A percentile compares a stretch with the other conserved stretches of the same genome.
These are phyloP conservation scores for Eurytoma californica DNA, from an alignment of 2,888 invertebrate genomes.

Conservation along the genomic window DNA sequence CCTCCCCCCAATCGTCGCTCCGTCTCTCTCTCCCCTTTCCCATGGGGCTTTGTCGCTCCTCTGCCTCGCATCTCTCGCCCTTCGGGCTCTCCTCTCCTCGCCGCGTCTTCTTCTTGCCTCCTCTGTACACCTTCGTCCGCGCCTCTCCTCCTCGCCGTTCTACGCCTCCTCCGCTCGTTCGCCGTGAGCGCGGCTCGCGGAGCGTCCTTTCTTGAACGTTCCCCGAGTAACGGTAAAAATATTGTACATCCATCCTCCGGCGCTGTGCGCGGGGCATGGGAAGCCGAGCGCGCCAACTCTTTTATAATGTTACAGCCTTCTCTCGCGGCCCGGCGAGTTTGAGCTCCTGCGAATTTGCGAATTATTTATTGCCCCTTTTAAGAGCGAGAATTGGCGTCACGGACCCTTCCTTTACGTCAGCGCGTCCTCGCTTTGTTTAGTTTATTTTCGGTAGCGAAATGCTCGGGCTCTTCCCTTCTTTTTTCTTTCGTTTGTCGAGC, in stretches of 20 bases:
- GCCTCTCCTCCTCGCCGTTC: constrained; percentile 52
- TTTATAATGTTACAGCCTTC: constrained; percentile 23
- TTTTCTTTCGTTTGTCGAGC: too few species aligned
- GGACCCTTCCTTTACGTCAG: too few species aligned
- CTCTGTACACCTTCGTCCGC: constrained; percentile 35
- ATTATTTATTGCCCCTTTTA: neutral
- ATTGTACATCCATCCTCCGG: constrained; percentile 46
- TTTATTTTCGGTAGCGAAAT: too few species aligned
- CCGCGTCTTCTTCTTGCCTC: constrained; percentile 37
- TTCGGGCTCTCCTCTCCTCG: constrained; percentile 53
- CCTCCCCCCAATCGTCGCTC: constrained; percentile 61
- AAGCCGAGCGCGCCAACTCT: constrained; percentile 36
- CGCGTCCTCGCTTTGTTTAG: too few species aligned
- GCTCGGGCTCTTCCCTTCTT: too few species aligned
- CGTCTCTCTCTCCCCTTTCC: constrained; percentile 49
- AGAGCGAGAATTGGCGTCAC: too few species aligned
- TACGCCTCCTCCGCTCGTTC: constrained; percentile 33
- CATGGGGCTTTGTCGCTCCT: constrained; percentile 43
- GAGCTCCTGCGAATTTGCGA: too few species aligned
- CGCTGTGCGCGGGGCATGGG: neutral
- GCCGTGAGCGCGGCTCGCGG: constrained; percentile 6
- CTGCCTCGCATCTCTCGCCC: constrained; percentile 55
- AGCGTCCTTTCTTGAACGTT: constrained; percentile 60
- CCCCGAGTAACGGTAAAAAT: constrained; percentile 65
- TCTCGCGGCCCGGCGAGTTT: too few species aligned